Evolutionary conservation across 2,888 invertebrate species (phyloP).

Genomic region (Ormia ochracea): DNA sequence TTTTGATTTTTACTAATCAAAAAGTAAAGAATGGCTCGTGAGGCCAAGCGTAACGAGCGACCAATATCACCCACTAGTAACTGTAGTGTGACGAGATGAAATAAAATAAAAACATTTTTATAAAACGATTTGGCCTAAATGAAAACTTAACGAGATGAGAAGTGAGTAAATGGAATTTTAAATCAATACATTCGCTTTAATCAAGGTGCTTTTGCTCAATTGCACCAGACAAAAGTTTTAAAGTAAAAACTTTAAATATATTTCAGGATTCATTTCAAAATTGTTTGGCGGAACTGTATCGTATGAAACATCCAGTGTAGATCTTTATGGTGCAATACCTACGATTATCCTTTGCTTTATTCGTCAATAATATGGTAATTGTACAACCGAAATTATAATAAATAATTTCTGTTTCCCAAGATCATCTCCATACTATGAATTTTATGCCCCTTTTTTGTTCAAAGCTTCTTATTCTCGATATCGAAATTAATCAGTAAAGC

Average conservation of each 20-base stretch:
- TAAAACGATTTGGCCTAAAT: conserved; percentile 49
- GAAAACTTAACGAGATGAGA: conserved; percentile 38
- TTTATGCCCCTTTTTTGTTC: no score
- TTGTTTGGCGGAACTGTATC: conserved; percentile 21
- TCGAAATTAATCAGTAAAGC: no score
- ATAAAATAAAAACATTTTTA: not conserved
- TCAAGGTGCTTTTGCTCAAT: conserved; percentile 14
- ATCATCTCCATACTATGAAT: no score
- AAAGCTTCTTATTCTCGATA: no score
- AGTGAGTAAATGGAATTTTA: conserved; percentile 40
- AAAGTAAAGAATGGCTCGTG: no score
- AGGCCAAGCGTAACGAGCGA: not conserved
- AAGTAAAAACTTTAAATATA: not conserved
- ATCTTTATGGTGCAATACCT: not conserved
- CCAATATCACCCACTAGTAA: not conserved
- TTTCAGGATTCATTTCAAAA: not conserved
- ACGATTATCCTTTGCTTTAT: no score
- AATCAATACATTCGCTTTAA: conserved; percentile 29
- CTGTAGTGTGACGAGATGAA: not conserved
- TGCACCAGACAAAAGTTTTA: conserved; percentile 22
- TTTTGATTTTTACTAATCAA: no score
- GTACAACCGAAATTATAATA: no score
- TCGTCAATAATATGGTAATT: no score
- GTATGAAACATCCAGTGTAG: conserved; percentile 13
- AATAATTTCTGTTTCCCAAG: no score